Evolutionary conservation across 1,140 invertebrate species (phyloP).

Genomic region (Sminthurinus signatus): DNA sequence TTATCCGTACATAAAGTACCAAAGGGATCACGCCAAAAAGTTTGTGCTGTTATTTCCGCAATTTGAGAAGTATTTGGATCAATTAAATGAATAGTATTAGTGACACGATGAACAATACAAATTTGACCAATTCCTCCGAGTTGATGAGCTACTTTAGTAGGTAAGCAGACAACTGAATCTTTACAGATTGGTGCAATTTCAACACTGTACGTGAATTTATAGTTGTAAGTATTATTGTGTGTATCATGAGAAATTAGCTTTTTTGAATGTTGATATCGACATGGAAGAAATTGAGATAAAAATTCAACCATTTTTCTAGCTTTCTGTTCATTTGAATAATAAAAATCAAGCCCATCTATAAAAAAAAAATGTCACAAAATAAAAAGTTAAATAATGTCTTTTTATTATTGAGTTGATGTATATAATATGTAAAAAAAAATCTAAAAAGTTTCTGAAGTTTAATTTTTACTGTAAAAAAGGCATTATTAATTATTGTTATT

Average conservation of each 20-base stretch:
- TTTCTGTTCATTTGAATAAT: constrained; percentile 77
- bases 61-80: constrained; percentile 89
- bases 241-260: constrained; percentile 96
- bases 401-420: too few relatives aligned
- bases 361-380: too few relatives aligned
- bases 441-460: background rate
- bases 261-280: constrained; percentile 80
- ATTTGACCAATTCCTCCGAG: constrained; percentile 88
- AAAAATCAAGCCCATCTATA: constrained; percentile 93
- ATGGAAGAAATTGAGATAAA: constrained; percentile 73
- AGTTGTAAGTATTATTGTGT: constrained; percentile 94
- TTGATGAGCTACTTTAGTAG: constrained; percentile 76
- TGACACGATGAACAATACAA: constrained; percentile 82
- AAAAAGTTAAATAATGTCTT: too few relatives aligned
- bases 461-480: background rate
- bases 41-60: constrained; percentile 70
- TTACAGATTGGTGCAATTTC: constrained; percentile 97
- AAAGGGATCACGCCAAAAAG: constrained; percentile 85
- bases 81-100: constrained; percentile 84
- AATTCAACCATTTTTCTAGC: constrained; percentile 97
- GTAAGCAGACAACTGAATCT: constrained; percentile 90
- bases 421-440: too few relatives aligned
- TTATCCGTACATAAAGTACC: constrained; percentile 79
- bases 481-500: background rate
- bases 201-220: constrained; percentile 85